These are phyloP conservation scores for Chloromyia formosa DNA, from an alignment of 2,888 invertebrate species.

Conservation along the genomic window DNA sequence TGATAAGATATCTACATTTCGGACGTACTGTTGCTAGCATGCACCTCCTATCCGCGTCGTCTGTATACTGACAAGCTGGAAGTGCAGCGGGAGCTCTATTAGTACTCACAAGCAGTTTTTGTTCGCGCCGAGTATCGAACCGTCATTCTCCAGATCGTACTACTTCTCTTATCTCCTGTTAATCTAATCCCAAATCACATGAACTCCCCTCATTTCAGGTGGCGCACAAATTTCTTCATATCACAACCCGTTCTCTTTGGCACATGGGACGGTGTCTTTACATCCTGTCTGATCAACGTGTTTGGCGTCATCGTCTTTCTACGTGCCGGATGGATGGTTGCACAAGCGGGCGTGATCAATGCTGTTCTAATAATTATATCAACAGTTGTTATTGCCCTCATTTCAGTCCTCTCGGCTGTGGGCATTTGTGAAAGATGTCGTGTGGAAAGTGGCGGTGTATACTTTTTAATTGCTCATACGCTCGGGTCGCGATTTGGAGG, in stretches of 20 bases:
- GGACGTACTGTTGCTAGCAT: too few relatives aligned
- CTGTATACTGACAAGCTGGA: too few relatives aligned
- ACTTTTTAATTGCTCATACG: slow-evolving; percentile 93
- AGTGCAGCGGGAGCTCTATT: too few relatives aligned
- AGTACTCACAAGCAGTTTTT: too few relatives aligned
- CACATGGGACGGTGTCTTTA: slow-evolving; percentile 96
- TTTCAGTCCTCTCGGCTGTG: slow-evolving; percentile 93
- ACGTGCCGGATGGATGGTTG: slow-evolving; percentile 97
- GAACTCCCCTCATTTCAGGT: slow-evolving; percentile 70
- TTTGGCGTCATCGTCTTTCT: slow-evolving; percentile 98
- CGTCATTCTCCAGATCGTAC: too few relatives aligned
- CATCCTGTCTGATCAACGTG: slow-evolving; percentile 95
- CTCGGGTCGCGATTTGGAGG: slow-evolving; percentile 94
- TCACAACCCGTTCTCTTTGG: slow-evolving; percentile 96
- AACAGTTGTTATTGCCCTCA: slow-evolving; percentile 88
- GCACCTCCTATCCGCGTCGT: too few relatives aligned
- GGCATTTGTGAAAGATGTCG: slow-evolving; percentile 96
- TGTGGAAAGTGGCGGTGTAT: slow-evolving; percentile 97
- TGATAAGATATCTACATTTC: too few relatives aligned
- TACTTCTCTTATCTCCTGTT: too few relatives aligned
- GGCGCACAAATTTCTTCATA: slow-evolving; percentile 96
- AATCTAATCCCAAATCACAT: too few relatives aligned
- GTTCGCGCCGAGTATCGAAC: too few relatives aligned
- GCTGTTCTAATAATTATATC: slow-evolving; percentile 82
- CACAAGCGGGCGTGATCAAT: slow-evolving; percentile 84